Percentiles rank a stretch among this genome's conserved stretches.
phyloP scores from a whole-genome alignment of 2,113 vertebrate genomes.

The Dasyornis broadbenti region DNA sequence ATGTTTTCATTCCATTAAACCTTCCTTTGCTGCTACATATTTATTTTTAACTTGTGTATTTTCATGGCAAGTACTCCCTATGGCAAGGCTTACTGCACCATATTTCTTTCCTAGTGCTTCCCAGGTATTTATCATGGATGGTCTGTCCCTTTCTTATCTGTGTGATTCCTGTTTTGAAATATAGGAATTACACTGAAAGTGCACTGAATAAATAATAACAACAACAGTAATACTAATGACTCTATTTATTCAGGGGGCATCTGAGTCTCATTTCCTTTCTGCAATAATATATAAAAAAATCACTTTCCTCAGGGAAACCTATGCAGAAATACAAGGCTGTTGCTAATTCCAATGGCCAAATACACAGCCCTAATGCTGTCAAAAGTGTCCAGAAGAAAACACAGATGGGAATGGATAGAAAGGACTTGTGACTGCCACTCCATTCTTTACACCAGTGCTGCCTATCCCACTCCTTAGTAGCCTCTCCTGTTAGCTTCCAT shows the following conservation, averaged over 20 bases:
- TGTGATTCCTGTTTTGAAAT: background rate
- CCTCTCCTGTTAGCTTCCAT: background rate
- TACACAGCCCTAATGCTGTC: background rate
- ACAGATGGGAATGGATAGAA: background rate
- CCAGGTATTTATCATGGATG: background rate
- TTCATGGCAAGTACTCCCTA: background rate
- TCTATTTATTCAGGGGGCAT: background rate
- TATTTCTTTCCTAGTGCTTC: background rate
- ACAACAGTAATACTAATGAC: background rate
- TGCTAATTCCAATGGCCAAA: background rate
- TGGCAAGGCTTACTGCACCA: background rate
- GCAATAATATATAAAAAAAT: background rate
- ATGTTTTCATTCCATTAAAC: background rate
- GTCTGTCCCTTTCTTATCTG: background rate
- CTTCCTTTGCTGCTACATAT: background rate
- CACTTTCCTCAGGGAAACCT: background rate
- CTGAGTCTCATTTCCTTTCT: background rate
- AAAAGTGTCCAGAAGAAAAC: background rate
- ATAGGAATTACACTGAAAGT: background rate
- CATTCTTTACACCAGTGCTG: background rate
- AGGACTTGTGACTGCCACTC: background rate
- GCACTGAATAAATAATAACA: background rate
- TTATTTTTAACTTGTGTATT: background rate
- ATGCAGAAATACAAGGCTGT: background rate
- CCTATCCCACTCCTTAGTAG: rapidly evolving